phyloP scores from a whole-genome alignment of 2,113 vertebrate genomes.

The Oryzias javanicus region DNA sequence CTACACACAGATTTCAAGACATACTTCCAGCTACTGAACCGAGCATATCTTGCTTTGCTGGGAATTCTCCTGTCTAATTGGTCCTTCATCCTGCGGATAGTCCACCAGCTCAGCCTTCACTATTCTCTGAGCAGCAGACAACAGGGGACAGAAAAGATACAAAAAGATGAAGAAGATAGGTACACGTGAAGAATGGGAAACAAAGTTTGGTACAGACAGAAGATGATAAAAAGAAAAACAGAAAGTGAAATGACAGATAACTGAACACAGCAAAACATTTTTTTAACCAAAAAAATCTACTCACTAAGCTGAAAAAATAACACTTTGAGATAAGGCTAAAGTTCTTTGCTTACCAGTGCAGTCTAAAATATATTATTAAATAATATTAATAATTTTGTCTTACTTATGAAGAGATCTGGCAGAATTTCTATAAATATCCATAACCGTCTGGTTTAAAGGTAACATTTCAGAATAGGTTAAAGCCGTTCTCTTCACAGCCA shows the following conservation, averaged over 20 bases:
- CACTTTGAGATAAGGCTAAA: too few species aligned
- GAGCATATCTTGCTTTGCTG: constrained; percentile 92
- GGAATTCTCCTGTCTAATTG: constrained; percentile 71
- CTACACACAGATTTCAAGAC: constrained; percentile 36
- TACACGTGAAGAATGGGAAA: constrained; percentile 3
- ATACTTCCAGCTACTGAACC: constrained; percentile 85
- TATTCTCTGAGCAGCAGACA: constrained; percentile 80
- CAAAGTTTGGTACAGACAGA: background rate
- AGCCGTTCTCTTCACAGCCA: background rate
- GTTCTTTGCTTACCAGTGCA: too few species aligned
- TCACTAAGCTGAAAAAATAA: too few species aligned
- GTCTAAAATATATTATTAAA: too few species aligned
- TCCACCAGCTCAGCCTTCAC: constrained; percentile 95
- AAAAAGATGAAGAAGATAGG: background rate
- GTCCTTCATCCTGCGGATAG: constrained; percentile 89
- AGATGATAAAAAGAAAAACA: constrained; percentile 2
- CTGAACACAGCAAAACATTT: too few species aligned
- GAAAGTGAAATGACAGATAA: constrained; percentile 14
- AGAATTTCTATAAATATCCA: too few species aligned
- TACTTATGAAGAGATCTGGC: too few species aligned
- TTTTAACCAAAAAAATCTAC: too few species aligned
- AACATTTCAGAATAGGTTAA: background rate
- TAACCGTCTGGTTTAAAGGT: background rate
- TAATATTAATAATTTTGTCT: too few species aligned
- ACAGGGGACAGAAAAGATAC: constrained; percentile 29